Evolutionary conservation across 2,888 invertebrate genomes (phyloP), one percentile per base, ranked within the genome.

Genomic region (Spialia ferax): DNA sequence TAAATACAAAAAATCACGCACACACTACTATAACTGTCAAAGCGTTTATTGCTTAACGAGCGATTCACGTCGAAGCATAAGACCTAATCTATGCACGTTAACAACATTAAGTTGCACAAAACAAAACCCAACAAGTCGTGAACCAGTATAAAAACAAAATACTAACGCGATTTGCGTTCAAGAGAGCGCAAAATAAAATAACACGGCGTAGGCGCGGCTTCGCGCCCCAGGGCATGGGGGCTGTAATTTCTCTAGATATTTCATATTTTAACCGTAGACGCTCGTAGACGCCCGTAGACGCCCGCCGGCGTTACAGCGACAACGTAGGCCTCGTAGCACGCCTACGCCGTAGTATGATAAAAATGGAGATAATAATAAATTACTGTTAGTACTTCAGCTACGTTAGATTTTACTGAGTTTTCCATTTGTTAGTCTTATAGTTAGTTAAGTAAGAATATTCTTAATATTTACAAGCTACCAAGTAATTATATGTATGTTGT

Each of bases 161-260:
- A 79, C 73, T 81, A 79, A 82, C 81, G 78, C 82, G 82, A 83
- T 86, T 85, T 80, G 80, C 79, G 89, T 85, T 89, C 85, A 92
- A 92, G 89, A 89, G 90, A 86, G 88, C 87, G 88, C 83, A 87
- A 90, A 92, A 93, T 91, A 91, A 92, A 92, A 92, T 92, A 92
- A 89, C 88, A 82, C 86, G 84, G 83, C 80, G 85, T 89, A 87
- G 87, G 90, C 91, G 88, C 91, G 86, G 88, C 84, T 88, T 86
- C 77, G 75, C 80, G 87, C 89, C 91, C 80, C 75, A 77, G 82
- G 88, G 84, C 82, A 77, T 76, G 65, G 59, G 77, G 80, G 79
- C 81, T 85, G 90, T 89, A 91, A 92, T 93, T 90, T 87, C 89
- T 88, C 88, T 84, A 87, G 87, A 89, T 85, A 91, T 91, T 91